phyloP scores from a whole-genome alignment of 2,797 vertebrate genomes.

The Galagoides demidoff region DNA sequence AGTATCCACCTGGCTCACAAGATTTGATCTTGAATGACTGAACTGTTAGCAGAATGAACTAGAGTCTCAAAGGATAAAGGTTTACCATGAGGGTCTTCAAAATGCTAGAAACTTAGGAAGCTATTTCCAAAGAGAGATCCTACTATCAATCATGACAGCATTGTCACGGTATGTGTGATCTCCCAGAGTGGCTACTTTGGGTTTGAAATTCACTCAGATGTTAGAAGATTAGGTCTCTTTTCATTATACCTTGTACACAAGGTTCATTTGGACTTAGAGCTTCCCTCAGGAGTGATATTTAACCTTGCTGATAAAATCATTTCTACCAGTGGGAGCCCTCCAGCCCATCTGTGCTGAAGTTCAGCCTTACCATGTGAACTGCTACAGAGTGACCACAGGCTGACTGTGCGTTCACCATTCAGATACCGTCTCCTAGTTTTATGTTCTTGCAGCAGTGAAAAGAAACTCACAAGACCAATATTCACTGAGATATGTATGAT shows the following conservation, averaged over 20 bases:
- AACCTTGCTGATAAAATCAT: neutral
- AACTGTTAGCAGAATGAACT: neutral
- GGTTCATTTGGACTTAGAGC: neutral
- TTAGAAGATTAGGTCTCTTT: neutral
- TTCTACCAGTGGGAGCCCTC: neutral
- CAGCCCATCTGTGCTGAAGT: neutral
- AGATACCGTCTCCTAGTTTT: neutral
- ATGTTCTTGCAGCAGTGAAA: neutral
- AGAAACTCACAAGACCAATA: neutral
- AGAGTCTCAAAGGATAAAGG: conserved; percentile 10
- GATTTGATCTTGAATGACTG: neutral
- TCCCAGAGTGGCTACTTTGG: neutral
- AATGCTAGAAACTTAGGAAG: neutral
- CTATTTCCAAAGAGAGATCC: neutral
- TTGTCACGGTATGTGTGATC: neutral
- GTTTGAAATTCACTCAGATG: neutral
- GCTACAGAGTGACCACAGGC: no score
- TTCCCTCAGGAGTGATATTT: neutral
- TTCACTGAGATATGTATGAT: neutral
- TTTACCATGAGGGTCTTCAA: neutral
- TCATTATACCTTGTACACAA: neutral
- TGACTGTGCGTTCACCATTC: neutral
- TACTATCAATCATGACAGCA: neutral
- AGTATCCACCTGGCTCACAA: neutral
- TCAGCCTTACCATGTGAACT: neutral